A percentile compares a stretch with the other conserved stretches of the same genome.
Conservation (phyloP, 2,888 invertebrate species). For the Taphrorychus bicolor region DNA sequence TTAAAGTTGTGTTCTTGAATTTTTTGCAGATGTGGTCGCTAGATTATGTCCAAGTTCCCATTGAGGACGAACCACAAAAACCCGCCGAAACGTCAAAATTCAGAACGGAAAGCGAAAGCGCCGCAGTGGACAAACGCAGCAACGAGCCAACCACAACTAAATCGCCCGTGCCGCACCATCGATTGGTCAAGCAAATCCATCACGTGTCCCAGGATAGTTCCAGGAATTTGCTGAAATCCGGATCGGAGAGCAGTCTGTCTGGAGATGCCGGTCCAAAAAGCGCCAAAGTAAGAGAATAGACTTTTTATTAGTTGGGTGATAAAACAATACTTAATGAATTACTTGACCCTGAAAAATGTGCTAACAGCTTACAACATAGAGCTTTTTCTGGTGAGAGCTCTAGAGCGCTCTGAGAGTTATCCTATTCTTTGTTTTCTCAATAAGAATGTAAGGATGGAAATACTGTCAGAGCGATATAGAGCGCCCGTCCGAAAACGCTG, state of each 20-base stretch:
- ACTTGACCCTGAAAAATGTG: too few species aligned
- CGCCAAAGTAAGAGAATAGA: constrained; percentile 12
- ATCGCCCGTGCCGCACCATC: constrained; percentile 54
- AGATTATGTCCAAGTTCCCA: constrained; percentile 88
- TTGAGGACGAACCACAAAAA: constrained; percentile 61
- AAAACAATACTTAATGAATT: too few species aligned
- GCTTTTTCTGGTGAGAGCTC: too few species aligned
- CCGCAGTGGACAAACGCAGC: constrained; percentile 42
- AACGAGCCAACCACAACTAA: constrained; percentile 43
- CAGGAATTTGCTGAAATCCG: constrained; percentile 73
- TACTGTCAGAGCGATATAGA: too few species aligned
- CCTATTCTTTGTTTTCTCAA: too few species aligned
- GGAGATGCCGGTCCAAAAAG: constrained; percentile 64
- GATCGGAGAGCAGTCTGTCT: constrained; percentile 88
- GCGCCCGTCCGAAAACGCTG: too few species aligned
- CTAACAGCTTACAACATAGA: too few species aligned
- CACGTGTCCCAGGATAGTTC: constrained; percentile 62
- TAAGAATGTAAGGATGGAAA: too few species aligned
- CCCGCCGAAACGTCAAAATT: constrained; percentile 47
- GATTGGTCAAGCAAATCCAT: constrained; percentile 81
- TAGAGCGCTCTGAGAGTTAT: too few species aligned
- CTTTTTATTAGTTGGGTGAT: not conserved
- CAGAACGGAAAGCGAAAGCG: constrained; percentile 44
- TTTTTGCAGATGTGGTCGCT: constrained; percentile 90
- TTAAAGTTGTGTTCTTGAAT: too few species aligned